Conservation (phyloP, 1,140 invertebrate genomes). For the Macrobrachium rosenbergii region DNA sequence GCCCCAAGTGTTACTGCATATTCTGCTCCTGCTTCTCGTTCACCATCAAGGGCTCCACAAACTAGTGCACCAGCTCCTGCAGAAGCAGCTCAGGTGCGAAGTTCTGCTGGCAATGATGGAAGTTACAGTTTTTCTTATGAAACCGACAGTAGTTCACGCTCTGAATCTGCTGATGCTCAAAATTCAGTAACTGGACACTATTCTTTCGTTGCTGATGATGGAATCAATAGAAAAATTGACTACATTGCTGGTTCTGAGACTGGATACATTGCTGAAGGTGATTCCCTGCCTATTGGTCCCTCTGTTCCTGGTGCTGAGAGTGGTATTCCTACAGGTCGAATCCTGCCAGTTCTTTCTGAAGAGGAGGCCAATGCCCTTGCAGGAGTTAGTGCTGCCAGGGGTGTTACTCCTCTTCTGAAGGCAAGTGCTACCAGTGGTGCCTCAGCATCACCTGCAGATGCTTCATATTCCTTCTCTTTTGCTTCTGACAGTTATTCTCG, state of each 20-base stretch:
- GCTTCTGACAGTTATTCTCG: too few relatives aligned
- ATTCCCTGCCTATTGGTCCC: constrained; percentile 31
- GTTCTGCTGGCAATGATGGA: background rate
- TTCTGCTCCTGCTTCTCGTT: too few relatives aligned
- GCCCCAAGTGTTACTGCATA: too few relatives aligned
- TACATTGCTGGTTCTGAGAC: constrained; percentile 45
- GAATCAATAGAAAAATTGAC: constrained; percentile 4
- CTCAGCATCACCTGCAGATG: background rate
- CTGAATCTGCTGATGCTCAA: background rate
- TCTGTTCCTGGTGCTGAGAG: background rate
- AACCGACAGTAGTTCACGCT: background rate
- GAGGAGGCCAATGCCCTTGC: constrained; percentile 7
- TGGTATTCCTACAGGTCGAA: constrained; percentile 11
- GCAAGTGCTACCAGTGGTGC: background rate
- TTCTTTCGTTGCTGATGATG: constrained; percentile 8
- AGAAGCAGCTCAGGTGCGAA: background rate
- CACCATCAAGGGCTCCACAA: too few relatives aligned
- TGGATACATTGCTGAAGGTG: constrained; percentile 42
- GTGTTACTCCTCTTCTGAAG: background rate
- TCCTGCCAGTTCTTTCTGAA: constrained; percentile 4
- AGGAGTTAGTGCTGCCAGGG: background rate
- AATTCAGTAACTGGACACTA: background rate
- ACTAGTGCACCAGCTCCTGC: too few relatives aligned
- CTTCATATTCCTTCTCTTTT: too few relatives aligned
- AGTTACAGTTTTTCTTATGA: constrained; percentile 5